These are phyloP conservation scores for Loris lydekkerianus DNA, from an alignment of 2,797 vertebrate genomes.

Conservation along the genomic window DNA sequence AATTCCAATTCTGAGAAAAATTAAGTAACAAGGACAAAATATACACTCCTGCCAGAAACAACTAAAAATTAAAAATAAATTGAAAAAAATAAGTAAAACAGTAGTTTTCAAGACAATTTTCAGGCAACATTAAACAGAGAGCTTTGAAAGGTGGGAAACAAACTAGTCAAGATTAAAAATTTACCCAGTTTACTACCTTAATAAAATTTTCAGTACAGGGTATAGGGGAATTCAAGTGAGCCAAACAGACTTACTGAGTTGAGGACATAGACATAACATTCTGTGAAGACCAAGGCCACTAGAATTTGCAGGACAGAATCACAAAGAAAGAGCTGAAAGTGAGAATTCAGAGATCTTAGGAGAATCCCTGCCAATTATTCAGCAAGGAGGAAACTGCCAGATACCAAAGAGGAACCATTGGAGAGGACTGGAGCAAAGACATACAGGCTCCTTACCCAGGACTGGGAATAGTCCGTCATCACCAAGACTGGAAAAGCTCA, in stretches of 20 bases:
- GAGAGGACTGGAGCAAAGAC: neutral
- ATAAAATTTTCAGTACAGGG: neutral
- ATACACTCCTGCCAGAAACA: neutral
- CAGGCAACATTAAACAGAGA: neutral
- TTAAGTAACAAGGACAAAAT: neutral
- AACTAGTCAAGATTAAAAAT: neutral
- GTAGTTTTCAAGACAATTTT: neutral
- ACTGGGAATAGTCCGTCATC: neutral
- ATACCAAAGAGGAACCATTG: neutral
- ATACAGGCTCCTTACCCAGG: neutral
- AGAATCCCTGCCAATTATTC: neutral
- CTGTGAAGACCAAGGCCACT: neutral
- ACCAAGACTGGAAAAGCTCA: neutral
- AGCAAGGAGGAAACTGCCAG: neutral
- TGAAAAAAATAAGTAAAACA: neutral
- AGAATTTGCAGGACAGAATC: neutral
- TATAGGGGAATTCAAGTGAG: neutral
- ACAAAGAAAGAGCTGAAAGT: neutral
- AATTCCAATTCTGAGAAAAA: neutral
- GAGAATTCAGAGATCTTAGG: neutral
- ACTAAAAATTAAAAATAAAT: neutral
- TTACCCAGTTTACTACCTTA: neutral
- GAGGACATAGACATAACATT: neutral
- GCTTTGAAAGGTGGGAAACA: neutral
- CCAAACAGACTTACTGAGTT: neutral